These are phyloP conservation scores for Melanotaenia trifasciata DNA, from an alignment of 2,797 vertebrate species.

Conservation along the genomic window DNA sequence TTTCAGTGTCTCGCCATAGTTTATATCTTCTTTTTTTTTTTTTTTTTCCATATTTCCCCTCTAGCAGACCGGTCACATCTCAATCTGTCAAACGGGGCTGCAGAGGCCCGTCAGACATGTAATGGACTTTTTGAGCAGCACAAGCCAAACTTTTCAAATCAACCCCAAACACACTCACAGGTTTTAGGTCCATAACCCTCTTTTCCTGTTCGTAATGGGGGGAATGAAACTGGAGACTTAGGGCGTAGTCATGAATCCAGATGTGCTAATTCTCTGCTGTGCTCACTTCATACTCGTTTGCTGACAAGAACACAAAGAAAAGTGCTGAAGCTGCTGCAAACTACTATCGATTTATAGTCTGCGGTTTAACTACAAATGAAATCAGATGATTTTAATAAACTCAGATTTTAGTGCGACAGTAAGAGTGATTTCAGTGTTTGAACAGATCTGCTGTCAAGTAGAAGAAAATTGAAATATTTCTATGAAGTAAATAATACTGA, in stretches of 20 bases:
- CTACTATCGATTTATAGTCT: not conserved
- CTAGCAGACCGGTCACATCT: conserved; percentile 17
- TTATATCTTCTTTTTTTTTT: conserved; percentile 11
- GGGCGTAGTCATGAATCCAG: conserved; percentile 57
- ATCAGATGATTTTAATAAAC: not conserved
- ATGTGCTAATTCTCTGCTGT: conserved; percentile 45
- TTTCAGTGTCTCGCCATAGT: conserved; percentile 38
- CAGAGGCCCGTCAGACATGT: conserved; percentile 37
- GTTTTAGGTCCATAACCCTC: conserved; percentile 43
- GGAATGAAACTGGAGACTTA: conserved; percentile 63
- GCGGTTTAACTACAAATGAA: not conserved
- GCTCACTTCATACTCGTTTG: conserved; percentile 4
- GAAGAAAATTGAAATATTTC: no score
- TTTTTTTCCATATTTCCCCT: not conserved
- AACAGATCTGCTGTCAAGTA: no score
- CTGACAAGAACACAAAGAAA: conserved; percentile 32
- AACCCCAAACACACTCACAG: conserved; percentile 34
- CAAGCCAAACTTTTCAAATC: conserved; percentile 19
- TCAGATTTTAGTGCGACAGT: no score
- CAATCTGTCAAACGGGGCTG: conserved; percentile 36
- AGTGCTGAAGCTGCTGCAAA: not conserved
- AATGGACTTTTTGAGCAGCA: conserved; percentile 36
- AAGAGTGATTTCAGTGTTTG: no score
- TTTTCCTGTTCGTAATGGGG: conserved; percentile 55
- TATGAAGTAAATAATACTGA: no score